Evolutionary conservation across 1,140 invertebrate species (phyloP).

Genomic region (Temnothorax nylanderi): DNA sequence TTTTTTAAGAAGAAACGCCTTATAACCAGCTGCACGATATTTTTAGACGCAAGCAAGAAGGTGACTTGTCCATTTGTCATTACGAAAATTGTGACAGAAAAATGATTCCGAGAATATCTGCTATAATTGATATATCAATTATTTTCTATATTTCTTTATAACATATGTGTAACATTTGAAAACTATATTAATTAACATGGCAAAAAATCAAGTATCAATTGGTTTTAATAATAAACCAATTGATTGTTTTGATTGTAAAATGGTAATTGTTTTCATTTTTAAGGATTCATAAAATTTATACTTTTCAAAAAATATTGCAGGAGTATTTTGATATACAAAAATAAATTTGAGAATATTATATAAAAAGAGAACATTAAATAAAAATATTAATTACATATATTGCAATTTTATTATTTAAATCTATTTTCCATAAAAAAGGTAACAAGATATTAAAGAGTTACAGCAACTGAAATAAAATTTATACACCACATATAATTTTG

Average conservation of each 20-base stretch:
- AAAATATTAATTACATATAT: too few relatives aligned
- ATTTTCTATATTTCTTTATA: conserved; percentile 15
- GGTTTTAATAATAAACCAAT: background rate
- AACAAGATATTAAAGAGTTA: too few relatives aligned
- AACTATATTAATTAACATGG: background rate
- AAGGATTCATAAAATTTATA: too few relatives aligned
- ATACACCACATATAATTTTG: too few relatives aligned
- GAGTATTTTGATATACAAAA: too few relatives aligned
- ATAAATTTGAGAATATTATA: too few relatives aligned
- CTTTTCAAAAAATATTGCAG: too few relatives aligned
- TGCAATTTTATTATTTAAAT: too few relatives aligned
- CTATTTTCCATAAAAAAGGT: too few relatives aligned
- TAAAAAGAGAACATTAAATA: too few relatives aligned
- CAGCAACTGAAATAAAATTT: too few relatives aligned
- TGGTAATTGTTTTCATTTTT: background rate
- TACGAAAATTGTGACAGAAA: background rate
- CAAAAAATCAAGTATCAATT: background rate
- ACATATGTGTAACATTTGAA: background rate
- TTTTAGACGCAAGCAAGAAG: background rate
- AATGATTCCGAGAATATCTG: background rate
- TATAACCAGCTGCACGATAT: conserved; percentile 7
- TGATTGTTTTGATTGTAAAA: background rate
- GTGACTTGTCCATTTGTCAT: conserved; percentile 29
- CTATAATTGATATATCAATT: background rate
- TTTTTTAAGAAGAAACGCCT: conserved; percentile 6